Evolutionary conservation across 2,888 invertebrate species (phyloP).

Genomic region (Argyresthia albistria): DNA sequence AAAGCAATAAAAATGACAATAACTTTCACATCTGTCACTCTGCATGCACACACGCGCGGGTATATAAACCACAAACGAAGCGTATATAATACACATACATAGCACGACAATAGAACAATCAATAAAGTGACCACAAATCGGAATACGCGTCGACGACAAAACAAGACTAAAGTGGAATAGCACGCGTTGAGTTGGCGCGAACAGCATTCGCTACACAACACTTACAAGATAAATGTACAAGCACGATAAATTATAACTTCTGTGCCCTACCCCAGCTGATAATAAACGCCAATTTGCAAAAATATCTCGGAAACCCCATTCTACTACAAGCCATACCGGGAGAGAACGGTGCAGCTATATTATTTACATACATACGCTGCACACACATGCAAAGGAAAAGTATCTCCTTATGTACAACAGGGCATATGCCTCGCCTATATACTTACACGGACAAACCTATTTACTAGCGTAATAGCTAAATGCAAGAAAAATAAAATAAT

Average conservation of each 20-base stretch:
- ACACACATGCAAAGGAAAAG: neutral
- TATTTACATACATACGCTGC: neutral
- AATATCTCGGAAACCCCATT: neutral
- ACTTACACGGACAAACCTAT: neutral
- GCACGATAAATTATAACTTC: neutral
- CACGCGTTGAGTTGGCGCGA: neutral
- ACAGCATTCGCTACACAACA: slow-evolving; percentile 15
- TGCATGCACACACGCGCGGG: slow-evolving; percentile 19
- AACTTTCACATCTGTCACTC: slow-evolving; percentile 10
- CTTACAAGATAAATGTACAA: neutral
- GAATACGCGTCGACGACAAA: neutral
- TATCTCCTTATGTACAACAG: neutral
- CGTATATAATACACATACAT: slow-evolving; percentile 13
- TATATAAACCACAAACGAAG: slow-evolving; percentile 3
- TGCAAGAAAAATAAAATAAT: no score
- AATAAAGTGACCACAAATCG: neutral
- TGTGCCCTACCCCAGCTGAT: neutral
- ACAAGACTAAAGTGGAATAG: neutral
- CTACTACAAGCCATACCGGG: neutral
- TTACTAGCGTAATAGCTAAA: no score
- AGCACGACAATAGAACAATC: slow-evolving; percentile 2
- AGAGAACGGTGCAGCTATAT: neutral
- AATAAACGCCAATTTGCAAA: neutral
- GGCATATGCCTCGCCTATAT: neutral
- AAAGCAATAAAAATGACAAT: slow-evolving; percentile 6